Base-by-base conservation (phyloP, 2,113 vertebrate genomes). In the Tiliqua scincoides region DNA sequence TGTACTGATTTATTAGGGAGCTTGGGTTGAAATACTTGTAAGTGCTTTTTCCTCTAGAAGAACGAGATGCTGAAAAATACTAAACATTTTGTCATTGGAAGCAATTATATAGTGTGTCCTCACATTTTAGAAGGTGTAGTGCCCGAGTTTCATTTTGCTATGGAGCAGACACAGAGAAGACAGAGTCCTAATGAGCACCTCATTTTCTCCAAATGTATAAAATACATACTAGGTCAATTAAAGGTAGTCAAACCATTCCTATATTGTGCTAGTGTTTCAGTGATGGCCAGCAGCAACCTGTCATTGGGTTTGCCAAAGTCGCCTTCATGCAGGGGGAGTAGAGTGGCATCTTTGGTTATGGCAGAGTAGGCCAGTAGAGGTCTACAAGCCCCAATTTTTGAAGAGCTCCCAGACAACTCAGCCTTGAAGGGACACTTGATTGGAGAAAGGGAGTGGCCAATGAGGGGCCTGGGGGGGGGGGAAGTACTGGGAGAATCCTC, bases 1-100 rank as follows among this genome's bases (percentile, higher is more conserved):
- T 93, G 89, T 95, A 83, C 86, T 97, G 93, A 94, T 94, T 96
- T 96, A 91, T 88, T 86, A 84, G 82, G 68, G 15, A 61, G 10
- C 62, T 93, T 94, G n/a, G n/a, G 32, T 54, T 89, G 89, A 93
- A 92, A 81, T 43, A 90, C 43, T 3, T 89, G 93, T 91, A 71
- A 83, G 73, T 89, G 80, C 6, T 74, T 43, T 88, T 72, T 84
- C 85, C 78, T 2, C 54, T 89, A 17, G 25, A 75, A 74, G 23
- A 74, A 1, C 0, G 2, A 72, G 3, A 3, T 81, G 72, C 83
- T 17, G 79, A 0, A 35, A 82, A 65, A 6, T 72, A 17, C 65
- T 83, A 43, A 70, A 57, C 2, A 30, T 84, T 32, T 79, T 90
- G 59, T 27, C 35, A 37, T 82, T 87, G n/a, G 43, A 37, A 79